A percentile compares a stretch with the other conserved stretches of the same genome.
Conservation (phyloP, 2,888 invertebrate genomes). For the Tineola bisselliella region DNA sequence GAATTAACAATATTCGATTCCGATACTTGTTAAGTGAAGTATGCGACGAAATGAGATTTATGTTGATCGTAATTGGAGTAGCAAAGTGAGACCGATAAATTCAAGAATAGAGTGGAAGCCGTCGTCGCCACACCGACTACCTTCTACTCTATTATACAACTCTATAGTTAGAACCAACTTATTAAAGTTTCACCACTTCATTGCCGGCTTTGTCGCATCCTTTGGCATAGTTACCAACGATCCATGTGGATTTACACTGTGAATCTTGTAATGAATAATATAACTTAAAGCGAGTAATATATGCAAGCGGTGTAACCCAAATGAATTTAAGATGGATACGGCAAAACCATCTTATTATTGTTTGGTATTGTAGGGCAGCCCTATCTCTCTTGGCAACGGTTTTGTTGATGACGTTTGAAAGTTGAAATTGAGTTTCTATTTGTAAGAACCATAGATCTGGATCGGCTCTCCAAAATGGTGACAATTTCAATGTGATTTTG, state of each 20-base stretch:
- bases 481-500: no score
- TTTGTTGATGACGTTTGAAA: no score
- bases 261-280: neutral
- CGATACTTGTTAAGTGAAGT: neutral
- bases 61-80: conserved; percentile 26
- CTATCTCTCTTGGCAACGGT: no score
- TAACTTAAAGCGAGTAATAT: neutral
- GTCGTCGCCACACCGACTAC: neutral
- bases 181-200: conserved; percentile 47
- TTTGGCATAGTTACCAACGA: neutral
- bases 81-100: conserved; percentile 11
- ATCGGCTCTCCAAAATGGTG: no score
- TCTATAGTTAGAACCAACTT: conserved; percentile 27
- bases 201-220: conserved; percentile 25
- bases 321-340: no score
- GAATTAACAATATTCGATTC: neutral
- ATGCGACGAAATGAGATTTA: conserved; percentile 23
- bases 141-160: conserved; percentile 8
- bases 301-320: neutral
- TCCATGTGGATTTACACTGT: neutral
- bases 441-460: no score
- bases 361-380: no score
- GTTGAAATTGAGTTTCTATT: no score
- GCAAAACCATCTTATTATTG: no score
- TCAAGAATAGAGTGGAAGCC: neutral